Base-by-base conservation (phyloP, 2,113 vertebrate species). In the Galbula dea region DNA sequence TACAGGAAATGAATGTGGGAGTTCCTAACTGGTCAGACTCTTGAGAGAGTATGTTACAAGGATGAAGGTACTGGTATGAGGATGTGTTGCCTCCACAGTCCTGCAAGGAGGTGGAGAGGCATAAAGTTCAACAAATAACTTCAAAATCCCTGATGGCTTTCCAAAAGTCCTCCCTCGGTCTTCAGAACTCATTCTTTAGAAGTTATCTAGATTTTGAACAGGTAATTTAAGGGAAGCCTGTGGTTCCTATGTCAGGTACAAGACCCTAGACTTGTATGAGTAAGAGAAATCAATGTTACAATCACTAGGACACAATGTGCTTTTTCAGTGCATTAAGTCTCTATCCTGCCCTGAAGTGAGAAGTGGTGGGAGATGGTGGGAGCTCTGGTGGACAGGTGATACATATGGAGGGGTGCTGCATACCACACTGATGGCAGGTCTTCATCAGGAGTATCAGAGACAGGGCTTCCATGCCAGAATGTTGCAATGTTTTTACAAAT, bases 381-480 rank as follows among this genome's bases (percentile, higher is more conserved):
- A 80, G 37, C 65, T 52, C 46, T 69, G 69, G 5, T 49, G 58
- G 41, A 26, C 37, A n/a, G 55, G 23, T 62, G 29, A n/a, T 49
- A 32, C 0, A 1, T 43, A 10, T 1, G 0, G 34, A 43, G 41
- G 15, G 18, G 21, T 27, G 16, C 24, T 49, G 57, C 13, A 13
- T 59, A 52, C 63, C 73, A 45, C 46, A 6, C 26, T 48, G 55
- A 9, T 1, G 1, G 8, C 73, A 90, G 21, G 3, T n/a, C 54
- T 71, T 58, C 65, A 22, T 54, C 67, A 41, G 51, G 57, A 74
- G 4, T 2, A 1, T 26, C 57, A 39, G 74, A 85, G 74, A 0
- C 15, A 36, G n/a, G 26, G 30, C 18, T 63, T 59, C 36, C 20
- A n/a, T 67, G 49, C 34, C 49, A 52, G 39, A 71, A 32, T 29